Conservation (phyloP, 2,797 vertebrate genomes). For the Enteromius radiatus region DNA sequence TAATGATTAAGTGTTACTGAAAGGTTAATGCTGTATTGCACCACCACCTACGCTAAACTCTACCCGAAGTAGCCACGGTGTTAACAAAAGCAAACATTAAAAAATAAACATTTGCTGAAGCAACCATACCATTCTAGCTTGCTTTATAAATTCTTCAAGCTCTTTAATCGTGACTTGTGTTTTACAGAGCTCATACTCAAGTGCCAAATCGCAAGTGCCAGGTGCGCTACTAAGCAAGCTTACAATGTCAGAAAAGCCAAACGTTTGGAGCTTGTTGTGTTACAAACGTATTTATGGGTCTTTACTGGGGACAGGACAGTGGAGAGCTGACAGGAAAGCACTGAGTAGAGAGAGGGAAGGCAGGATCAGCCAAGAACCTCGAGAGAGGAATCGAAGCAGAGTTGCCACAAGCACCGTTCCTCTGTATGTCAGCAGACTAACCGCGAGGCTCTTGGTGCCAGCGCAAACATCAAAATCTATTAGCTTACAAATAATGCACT, state of each 20-base stretch:
- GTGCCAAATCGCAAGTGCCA: not conserved
- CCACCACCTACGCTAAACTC: not conserved
- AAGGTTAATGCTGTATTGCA: not conserved
- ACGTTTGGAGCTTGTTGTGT: not conserved
- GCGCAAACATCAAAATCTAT: not conserved
- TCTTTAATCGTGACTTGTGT: not conserved
- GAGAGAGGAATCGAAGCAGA: too few relatives aligned
- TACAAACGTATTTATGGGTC: not conserved
- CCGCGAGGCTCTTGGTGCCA: too few relatives aligned
- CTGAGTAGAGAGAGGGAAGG: too few relatives aligned
- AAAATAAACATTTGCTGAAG: not conserved
- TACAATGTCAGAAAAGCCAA: not conserved
- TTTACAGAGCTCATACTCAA: not conserved
- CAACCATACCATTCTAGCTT: not conserved
- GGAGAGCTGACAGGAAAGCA: too few relatives aligned
- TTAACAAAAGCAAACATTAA: not conserved
- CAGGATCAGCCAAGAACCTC: too few relatives aligned
- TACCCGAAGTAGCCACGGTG: not conserved
- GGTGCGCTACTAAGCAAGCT: not conserved
- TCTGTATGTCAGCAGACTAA: too few relatives aligned
- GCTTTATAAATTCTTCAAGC: not conserved
- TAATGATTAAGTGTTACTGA: not conserved
- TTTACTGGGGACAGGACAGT: too few relatives aligned
- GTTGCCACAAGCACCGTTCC: too few relatives aligned
- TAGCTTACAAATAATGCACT: not conserved